A percentile compares a stretch with the other conserved stretches of the same genome.
Conservation (phyloP, 2,888 invertebrate species). For the Orthosia cruda region DNA sequence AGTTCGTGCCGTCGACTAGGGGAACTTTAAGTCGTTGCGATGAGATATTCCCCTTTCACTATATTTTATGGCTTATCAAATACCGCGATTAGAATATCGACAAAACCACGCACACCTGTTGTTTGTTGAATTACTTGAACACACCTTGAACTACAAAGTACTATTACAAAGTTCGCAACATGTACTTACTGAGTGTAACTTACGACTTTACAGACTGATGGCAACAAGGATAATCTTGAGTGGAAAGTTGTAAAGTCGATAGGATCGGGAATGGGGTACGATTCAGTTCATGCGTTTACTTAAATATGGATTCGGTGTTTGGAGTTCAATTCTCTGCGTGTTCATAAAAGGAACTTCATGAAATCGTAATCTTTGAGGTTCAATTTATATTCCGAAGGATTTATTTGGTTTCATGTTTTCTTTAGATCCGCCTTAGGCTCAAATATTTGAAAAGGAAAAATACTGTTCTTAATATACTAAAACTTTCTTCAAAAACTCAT, state of each 20-base stretch:
- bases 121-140: slow-evolving; percentile 20
- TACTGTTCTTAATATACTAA: neutral
- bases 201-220: slow-evolving; percentile 45
- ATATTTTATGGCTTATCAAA: neutral
- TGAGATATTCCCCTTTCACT: too few species aligned
- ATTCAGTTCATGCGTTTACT: slow-evolving; percentile 53
- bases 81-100: neutral
- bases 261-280: slow-evolving; percentile 38
- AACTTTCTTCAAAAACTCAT: neutral
- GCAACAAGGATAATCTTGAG: slow-evolving; percentile 61
- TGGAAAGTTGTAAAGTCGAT: slow-evolving; percentile 60
- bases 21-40: too few species aligned
- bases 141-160: slow-evolving; percentile 17
- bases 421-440: neutral
- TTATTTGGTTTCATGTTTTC: slow-evolving; percentile 14
- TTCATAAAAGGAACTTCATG: slow-evolving; percentile 15
- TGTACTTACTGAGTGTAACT: slow-evolving; percentile 42
- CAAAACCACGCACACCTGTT: neutral
- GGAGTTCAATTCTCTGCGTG: slow-evolving; percentile 37
- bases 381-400: slow-evolving; percentile 20
- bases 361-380: slow-evolving; percentile 24
- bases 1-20: too few species aligned
- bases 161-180: slow-evolving; percentile 35
- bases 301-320: slow-evolving; percentile 45
- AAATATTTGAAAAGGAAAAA: neutral